A percentile compares a stretch with the other conserved stretches of the same genome.
Evolutionary conservation across 2,888 invertebrate genomes (phyloP).

Genomic region (Lydus trimaculatus): DNA sequence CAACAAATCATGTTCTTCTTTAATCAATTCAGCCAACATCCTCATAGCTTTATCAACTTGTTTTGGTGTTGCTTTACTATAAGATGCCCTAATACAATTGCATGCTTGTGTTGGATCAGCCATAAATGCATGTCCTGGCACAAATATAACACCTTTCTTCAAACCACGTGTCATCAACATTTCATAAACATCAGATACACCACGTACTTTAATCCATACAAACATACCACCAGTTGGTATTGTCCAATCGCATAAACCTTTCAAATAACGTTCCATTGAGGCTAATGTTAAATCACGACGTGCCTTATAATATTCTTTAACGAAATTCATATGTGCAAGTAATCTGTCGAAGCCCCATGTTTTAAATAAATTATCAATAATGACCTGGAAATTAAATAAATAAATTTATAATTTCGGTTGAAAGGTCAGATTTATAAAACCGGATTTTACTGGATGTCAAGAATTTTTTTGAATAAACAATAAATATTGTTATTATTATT

Average conservation of each 20-base stretch:
- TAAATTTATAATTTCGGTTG: constrained; percentile 8
- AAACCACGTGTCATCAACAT: constrained; percentile 76
- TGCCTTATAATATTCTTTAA: constrained; percentile 69
- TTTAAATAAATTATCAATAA: constrained; percentile 65
- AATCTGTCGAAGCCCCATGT: constrained; percentile 69
- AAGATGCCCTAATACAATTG: constrained; percentile 74
- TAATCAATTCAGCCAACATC: constrained; percentile 67
- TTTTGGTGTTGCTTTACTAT: constrained; percentile 70
- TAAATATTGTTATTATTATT: too few species aligned
- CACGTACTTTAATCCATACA: constrained; percentile 76
- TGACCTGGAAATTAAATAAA: constrained; percentile 60
- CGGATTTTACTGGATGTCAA: constrained; percentile 26
- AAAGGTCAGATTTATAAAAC: constrained; percentile 17
- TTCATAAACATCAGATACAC: constrained; percentile 74
- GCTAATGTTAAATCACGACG: constrained; percentile 69
- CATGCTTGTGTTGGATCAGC: constrained; percentile 69
- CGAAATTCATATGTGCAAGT: constrained; percentile 65
- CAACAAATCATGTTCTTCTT: constrained; percentile 64
- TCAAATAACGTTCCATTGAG: constrained; percentile 67
- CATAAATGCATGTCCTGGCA: constrained; percentile 79
- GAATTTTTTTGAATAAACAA: neutral
- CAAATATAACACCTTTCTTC: constrained; percentile 71
- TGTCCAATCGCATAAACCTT: constrained; percentile 71
- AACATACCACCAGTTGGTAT: constrained; percentile 79
- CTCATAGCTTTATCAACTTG: constrained; percentile 71